Evolutionary conservation across 2,888 invertebrate species (phyloP), one percentile per base, ranked within the genome.

Genomic region (Graphium colonna): DNA sequence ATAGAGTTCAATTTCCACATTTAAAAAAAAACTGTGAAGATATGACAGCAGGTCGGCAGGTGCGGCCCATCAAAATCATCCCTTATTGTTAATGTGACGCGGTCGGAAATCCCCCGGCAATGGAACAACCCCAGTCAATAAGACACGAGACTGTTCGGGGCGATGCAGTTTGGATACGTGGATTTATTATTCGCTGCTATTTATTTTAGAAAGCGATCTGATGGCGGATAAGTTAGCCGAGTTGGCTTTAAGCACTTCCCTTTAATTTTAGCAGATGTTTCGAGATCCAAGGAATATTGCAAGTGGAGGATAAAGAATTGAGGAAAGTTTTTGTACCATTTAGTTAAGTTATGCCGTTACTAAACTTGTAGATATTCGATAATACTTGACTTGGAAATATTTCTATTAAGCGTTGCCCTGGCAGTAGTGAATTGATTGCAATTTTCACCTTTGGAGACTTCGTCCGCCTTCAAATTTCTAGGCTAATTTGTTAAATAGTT

Each of bases 81-180:
- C 39, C 48, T 49, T 49, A 53, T 48, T 48, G 31, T 49, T n/a
- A 38, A 44, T 7, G 43, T 26, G 33, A 26, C 39, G 7, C 31
- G 18, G 53, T 53, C 42, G 33, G 12, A 53, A 39, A 40, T 53
- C 13, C 33, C 17, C 0, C n/a, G 13, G 26, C 36, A 39, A 55
- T 47, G 44, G 52, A 28, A 45, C 47, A 45, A 52, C 68, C 64
- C 64, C 67, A 28, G 31, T 42, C 47, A 43, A 43, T 73, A 77
- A 73, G 73, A 73, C 77, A 77, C 75, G 76, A 71, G 74, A 68
- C 69, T 68, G 71, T 76, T 79, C 71, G 69, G 68, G 74, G 69
- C 73, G 72, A 77, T 79, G 69, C 78, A 69, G 68, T 71, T 68
- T 68, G 57, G 63, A 65, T 62, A 67, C 49, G 51, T 33, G 57